A percentile compares a stretch with the other conserved stretches of the same genome.
Evolutionary conservation across 2,888 invertebrate species (phyloP).

Genomic region (Chalcosyrphus nemorum): DNA sequence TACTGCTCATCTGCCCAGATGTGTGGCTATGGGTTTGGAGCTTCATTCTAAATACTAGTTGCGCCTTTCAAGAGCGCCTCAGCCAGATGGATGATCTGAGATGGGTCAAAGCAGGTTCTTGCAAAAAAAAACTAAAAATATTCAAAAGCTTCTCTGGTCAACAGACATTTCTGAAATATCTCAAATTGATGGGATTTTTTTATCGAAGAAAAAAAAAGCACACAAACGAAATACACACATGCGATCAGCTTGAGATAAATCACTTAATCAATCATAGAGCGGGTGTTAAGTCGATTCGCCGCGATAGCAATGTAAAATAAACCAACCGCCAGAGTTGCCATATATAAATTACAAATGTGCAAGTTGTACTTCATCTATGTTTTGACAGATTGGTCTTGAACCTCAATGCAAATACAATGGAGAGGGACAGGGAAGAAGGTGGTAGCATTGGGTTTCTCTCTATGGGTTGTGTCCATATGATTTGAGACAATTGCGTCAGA

Average conservation of each 20-base stretch:
- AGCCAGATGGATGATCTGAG: constrained; percentile 48
- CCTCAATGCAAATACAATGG: no score
- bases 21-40: not conserved
- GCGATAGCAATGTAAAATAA: no score
- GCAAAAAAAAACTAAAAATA: no score
- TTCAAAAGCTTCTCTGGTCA: constrained; percentile 27
- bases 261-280: not conserved
- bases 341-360: no score
- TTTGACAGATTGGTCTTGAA: no score
- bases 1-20: constrained; percentile 62
- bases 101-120: constrained; percentile 53
- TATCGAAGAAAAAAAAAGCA: constrained; percentile 2
- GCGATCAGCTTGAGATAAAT: constrained; percentile 3
- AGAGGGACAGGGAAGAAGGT: no score
- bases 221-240: not conserved
- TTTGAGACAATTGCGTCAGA: no score
- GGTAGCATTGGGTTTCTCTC: no score
- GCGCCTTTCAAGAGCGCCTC: no score
- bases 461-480: no score
- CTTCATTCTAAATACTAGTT: constrained; percentile 2
- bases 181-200: constrained; percentile 42
- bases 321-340: no score
- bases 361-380: no score
- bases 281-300: not conserved
- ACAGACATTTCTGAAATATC: constrained; percentile 40